A percentile compares a stretch with the other conserved stretches of the same genome.
Evolutionary conservation across 2,888 invertebrate species (phyloP).

Genomic region (Caradrina clavipalpis): DNA sequence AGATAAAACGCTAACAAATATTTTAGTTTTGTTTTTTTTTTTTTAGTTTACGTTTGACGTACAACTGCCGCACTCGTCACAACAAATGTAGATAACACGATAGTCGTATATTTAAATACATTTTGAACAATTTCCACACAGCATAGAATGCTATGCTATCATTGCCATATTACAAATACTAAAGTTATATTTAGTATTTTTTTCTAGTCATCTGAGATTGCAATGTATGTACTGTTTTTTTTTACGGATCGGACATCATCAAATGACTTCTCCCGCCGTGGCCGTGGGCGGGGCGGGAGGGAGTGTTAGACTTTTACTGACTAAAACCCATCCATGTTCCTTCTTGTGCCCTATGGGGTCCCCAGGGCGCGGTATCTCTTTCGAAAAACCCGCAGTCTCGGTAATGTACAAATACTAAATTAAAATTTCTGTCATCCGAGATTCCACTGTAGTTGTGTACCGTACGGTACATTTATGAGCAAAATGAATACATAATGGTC

Average conservation of each 20-base stretch:
- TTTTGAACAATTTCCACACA: not conserved
- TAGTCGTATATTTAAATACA: not conserved
- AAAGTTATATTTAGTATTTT: not conserved
- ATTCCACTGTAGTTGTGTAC: not conserved
- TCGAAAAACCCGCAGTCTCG: no score
- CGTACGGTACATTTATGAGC: not conserved
- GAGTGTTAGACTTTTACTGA: no score
- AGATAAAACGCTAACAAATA: no score
- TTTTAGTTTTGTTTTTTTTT: no score
- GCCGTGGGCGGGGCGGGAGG: no score
- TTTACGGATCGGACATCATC: no score
- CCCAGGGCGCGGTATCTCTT: no score
- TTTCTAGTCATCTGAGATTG: not conserved
- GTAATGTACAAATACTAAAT: not conserved
- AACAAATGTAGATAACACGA: slow-evolving; percentile 2
- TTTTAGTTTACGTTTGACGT: not conserved
- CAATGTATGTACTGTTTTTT: no score
- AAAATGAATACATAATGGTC: not conserved
- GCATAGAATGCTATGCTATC: not conserved
- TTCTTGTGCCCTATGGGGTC: no score
- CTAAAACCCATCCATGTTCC: no score
- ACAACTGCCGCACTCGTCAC: slow-evolving; percentile 1
- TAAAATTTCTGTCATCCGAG: not conserved
- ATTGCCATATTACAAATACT: not conserved
- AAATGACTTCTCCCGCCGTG: no score